Evolutionary conservation across 2,113 vertebrate genomes (phyloP).

Genomic region (Amia ocellicauda): DNA sequence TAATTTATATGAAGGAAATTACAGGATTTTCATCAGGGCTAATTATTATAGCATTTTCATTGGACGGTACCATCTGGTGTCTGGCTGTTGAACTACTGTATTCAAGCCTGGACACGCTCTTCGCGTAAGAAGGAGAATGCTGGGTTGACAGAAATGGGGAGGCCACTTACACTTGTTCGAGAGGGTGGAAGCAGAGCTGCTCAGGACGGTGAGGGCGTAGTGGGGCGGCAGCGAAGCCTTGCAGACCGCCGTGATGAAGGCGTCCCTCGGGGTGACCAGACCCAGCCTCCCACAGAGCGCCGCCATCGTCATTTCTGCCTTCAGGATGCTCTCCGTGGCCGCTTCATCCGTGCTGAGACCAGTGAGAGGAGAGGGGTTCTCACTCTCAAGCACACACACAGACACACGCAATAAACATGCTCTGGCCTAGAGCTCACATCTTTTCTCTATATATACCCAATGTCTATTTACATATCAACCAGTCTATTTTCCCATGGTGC

Average conservation of each 20-base stretch:
- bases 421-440: too few species aligned
- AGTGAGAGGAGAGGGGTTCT: not conserved
- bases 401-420: too few species aligned
- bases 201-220: conserved; percentile 90
- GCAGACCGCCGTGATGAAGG: conserved; percentile 97
- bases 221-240: conserved; percentile 96
- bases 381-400: too few species aligned
- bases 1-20: too few species aligned
- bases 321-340: conserved; percentile 96
- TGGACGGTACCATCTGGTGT: too few species aligned
- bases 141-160: too few species aligned
- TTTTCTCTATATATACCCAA: too few species aligned
- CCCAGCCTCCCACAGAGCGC: conserved; percentile 87
- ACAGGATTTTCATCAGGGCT: too few species aligned
- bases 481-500: too few species aligned
- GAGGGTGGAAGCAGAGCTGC: conserved; percentile 71
- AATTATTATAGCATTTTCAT: too few species aligned
- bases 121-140: not conserved
- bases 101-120: not conserved
- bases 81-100: too few species aligned
- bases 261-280: conserved; percentile 92
- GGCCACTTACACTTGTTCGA: conserved; percentile 81
- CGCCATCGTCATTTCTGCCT: conserved; percentile 94
- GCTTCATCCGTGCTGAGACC: conserved; percentile 88
- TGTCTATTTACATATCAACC: too few species aligned